Evolutionary conservation across 2,888 invertebrate species (phyloP), one percentile per base, ranked within the genome.

Genomic region (Cosmia pyralina): DNA sequence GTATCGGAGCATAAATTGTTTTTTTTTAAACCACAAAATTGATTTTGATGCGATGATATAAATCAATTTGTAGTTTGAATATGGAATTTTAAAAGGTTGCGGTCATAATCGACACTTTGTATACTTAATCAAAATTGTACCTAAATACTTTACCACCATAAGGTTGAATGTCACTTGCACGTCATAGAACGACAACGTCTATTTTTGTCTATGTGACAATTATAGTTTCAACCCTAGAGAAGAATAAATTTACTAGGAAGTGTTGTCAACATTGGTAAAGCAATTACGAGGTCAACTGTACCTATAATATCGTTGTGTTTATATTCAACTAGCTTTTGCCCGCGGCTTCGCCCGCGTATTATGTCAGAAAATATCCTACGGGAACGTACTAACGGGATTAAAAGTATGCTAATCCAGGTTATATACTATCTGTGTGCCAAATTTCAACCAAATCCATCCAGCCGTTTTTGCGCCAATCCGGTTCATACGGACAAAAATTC

Each of bases 21-120:
- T 63, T 69, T 65, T 53, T 74, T 76, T 55, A n/a, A 68, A 82
- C 69, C 69, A 70, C 72, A 67, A 65, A 83, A 79, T 75, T 78
- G 74, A 82, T 78, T 82, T 77, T 62, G 53, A 63, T 50, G 15
- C 13, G 64, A 63, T 62, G 75, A 77, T 80, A 63, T 62, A 22
- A 81, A 75, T 85, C 74, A 77, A 75, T 74, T 74, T 79, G 28
- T 62, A 38, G 68, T 55, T 41, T 69, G 71, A 71, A 67, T 69
- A 53, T 15, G 67, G 64, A 64, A 60, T 74, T 74, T 58, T 8
- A 64, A 72, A 59, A 50, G 28, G 77, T 52, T 52, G 19, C n/a
- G 38, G 44, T 58, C 17, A 8, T 28, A 19, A n/a, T 52, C 7
- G 11, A 48, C 46, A n/a, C 13, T 48, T 48, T 50, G 28, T 34